These are phyloP conservation scores for Cybosia mesomella DNA, from an alignment of 2,888 invertebrate species.

Conservation along the genomic window DNA sequence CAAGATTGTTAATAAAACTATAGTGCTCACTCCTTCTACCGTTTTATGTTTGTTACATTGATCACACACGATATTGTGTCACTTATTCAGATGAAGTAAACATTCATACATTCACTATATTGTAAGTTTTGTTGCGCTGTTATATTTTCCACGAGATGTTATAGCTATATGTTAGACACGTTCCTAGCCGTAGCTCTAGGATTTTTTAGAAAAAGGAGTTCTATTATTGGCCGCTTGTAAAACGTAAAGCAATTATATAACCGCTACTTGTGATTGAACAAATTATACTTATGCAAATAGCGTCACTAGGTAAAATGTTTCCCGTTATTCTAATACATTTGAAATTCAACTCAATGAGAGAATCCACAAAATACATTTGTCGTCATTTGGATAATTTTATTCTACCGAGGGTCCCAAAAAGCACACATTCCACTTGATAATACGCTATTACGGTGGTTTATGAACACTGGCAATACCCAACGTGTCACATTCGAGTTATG, in stretches of 20 bases:
- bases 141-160: not conserved
- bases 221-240: not conserved
- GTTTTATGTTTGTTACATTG: not conserved
- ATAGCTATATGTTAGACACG: not conserved
- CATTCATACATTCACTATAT: not conserved
- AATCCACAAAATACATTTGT: not conserved
- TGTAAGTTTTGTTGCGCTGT: not conserved
- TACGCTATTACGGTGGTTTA: slow-evolving; percentile 1
- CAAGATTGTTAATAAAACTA: too few species aligned
- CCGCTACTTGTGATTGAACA: not conserved
- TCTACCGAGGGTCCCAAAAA: not conserved
- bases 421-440: not conserved
- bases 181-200: not conserved
- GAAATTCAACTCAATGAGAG: not conserved
- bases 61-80: not conserved
- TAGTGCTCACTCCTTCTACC: too few species aligned
- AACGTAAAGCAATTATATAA: not conserved
- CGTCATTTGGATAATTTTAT: slow-evolving; percentile 4
- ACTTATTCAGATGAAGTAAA: not conserved
- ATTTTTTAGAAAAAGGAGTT: too few species aligned
- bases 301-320: not conserved
- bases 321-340: not conserved
- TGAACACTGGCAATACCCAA: not conserved
- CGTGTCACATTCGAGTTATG: not conserved
- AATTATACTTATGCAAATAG: not conserved